Evolutionary conservation across 2,113 vertebrate species (phyloP).

Genomic region (Calidris pugnax): DNA sequence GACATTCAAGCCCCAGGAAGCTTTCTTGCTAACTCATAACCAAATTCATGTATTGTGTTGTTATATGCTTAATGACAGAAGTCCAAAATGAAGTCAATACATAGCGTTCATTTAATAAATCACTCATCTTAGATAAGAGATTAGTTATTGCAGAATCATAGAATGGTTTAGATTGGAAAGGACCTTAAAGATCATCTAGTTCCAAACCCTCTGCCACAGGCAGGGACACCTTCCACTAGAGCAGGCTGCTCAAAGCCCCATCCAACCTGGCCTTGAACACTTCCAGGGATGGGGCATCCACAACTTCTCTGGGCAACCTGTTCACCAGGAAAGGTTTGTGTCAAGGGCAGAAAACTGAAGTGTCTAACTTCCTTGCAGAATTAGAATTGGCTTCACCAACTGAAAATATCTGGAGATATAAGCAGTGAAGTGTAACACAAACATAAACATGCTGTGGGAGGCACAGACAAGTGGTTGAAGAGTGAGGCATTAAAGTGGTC

Average conservation of each 20-base stretch:
- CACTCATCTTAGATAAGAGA: background rate
- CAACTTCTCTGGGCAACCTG: background rate
- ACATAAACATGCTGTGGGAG: background rate
- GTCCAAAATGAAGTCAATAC: background rate
- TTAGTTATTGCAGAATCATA: background rate
- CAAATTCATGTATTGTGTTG: background rate
- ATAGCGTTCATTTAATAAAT: background rate
- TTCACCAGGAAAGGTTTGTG: background rate
- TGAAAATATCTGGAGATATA: background rate
- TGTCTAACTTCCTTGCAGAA: background rate
- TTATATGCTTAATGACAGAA: background rate
- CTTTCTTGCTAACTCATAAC: background rate
- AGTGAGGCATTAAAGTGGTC: background rate
- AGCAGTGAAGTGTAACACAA: background rate
- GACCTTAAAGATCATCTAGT: background rate
- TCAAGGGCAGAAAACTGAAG: background rate
- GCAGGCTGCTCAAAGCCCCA: too few species aligned
- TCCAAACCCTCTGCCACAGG: too few species aligned
- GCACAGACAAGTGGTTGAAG: background rate
- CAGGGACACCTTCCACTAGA: too few species aligned
- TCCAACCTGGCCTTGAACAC: too few species aligned
- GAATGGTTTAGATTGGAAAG: background rate
- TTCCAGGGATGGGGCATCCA: background rate
- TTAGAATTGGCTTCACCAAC: background rate
- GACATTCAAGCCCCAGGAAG: background rate